Evolutionary conservation across 92 coral and sea anemone species (phyloP).

Genomic region (Ricordea florida): DNA sequence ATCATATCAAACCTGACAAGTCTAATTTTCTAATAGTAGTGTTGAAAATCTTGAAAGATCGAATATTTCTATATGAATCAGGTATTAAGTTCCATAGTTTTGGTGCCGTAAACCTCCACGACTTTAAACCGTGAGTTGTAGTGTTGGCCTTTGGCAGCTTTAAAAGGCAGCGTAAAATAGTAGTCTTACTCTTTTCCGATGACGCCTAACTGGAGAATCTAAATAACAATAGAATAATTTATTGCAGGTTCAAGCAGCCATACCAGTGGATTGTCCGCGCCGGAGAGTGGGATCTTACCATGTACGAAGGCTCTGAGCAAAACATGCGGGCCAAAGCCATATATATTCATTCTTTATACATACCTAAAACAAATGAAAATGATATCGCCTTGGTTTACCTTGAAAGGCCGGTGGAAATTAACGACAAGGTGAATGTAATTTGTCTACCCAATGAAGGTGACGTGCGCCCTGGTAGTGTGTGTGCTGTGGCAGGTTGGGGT

Average conservation of each 20-base stretch:
- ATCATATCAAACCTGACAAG: too few relatives aligned
- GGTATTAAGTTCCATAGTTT: too few relatives aligned
- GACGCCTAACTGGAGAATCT: too few relatives aligned
- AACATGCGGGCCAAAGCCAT: slow-evolving; percentile 52
- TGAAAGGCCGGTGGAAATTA: slow-evolving; percentile 49
- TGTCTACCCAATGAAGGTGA: slow-evolving; percentile 59
- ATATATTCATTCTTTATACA: slow-evolving; percentile 75
- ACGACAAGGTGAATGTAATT: slow-evolving; percentile 61
- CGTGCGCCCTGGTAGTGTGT: slow-evolving; percentile 52
- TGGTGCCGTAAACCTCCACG: too few relatives aligned
- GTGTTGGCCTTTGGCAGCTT: too few relatives aligned
- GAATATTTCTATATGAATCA: too few relatives aligned
- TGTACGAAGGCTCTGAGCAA: slow-evolving; percentile 61
- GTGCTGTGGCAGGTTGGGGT: slow-evolving; percentile 88
- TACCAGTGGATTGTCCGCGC: slow-evolving; percentile 71
- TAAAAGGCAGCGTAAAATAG: too few relatives aligned
- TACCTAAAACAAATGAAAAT: slow-evolving; percentile 61
- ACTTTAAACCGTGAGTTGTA: too few relatives aligned
- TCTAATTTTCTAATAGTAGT: too few relatives aligned
- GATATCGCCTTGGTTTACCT: slow-evolving; percentile 83
- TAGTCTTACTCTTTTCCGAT: too few relatives aligned
- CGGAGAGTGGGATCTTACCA: slow-evolving; percentile 73
- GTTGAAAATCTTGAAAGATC: too few relatives aligned
- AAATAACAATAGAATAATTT: neutral
- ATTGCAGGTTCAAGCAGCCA: slow-evolving; percentile 64